Conservation (phyloP, 1,140 invertebrate genomes). For the Drosophila seguyi region DNA sequence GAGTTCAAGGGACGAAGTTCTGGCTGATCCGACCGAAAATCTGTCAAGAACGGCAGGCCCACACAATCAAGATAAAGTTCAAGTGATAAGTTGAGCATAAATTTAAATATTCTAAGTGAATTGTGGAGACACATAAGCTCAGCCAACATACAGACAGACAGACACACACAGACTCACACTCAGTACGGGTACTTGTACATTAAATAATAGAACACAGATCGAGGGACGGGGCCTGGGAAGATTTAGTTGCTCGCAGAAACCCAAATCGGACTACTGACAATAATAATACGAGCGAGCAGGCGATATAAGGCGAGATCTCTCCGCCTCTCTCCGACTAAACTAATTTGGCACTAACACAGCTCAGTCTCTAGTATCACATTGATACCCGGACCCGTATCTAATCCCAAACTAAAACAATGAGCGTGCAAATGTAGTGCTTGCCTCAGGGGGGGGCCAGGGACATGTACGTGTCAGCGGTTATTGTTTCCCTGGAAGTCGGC, state of each 20-base stretch:
- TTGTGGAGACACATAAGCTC: constrained; percentile 51
- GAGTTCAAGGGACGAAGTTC: constrained; percentile 30
- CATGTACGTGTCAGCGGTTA: background rate
- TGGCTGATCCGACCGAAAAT: constrained; percentile 18
- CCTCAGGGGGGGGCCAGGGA: background rate
- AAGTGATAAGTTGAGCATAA: constrained; percentile 80
- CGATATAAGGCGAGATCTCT: background rate
- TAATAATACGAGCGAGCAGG: constrained; percentile 15
- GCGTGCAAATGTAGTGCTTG: constrained; percentile 17
- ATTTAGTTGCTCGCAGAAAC: constrained; percentile 15
- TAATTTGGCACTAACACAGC: constrained; percentile 27
- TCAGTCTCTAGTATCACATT: constrained; percentile 3
- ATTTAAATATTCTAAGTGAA: constrained; percentile 81
- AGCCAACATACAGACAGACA: constrained; percentile 16
- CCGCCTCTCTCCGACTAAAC: constrained; percentile 17
- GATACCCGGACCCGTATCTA: constrained; percentile 24
- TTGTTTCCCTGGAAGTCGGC: constrained; percentile 5
- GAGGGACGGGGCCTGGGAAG: constrained; percentile 45
- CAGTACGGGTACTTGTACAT: constrained; percentile 16
- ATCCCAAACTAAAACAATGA: constrained; percentile 60
- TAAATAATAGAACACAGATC: constrained; percentile 66
- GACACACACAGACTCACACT: background rate
- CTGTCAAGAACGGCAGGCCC: constrained; percentile 43
- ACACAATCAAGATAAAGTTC: constrained; percentile 78
- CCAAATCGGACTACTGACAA: constrained; percentile 28